A percentile compares a stretch with the other conserved stretches of the same genome.
Conservation (phyloP, 2,113 vertebrate genomes). For the Calypte anna region DNA sequence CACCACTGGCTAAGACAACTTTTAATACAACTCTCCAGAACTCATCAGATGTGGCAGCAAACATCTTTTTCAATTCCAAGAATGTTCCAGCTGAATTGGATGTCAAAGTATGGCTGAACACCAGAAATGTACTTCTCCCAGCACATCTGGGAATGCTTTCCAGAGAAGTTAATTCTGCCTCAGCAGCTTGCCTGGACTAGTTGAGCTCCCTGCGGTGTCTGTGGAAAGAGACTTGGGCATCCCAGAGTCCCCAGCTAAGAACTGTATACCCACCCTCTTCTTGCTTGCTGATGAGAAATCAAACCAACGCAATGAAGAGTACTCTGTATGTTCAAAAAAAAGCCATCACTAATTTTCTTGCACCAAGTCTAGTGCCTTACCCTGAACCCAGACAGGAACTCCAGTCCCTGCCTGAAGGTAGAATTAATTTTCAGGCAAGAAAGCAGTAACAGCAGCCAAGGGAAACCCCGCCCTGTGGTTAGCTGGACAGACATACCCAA, state of each 20-base stretch:
- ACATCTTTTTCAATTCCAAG: neutral
- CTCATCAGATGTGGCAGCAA: fast-evolving
- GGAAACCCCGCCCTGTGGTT: neutral
- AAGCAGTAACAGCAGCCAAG: neutral
- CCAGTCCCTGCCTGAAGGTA: neutral
- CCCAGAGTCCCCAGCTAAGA: neutral
- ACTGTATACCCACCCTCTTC: neutral
- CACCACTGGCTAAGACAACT: neutral
- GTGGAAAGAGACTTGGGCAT: neutral
- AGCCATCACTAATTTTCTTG: too few species aligned
- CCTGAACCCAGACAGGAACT: neutral
- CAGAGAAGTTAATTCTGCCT: neutral
- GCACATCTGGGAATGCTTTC: neutral
- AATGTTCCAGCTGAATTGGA: neutral
- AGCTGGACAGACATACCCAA: neutral
- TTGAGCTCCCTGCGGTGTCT: fast-evolving
- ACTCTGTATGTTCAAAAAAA: neutral
- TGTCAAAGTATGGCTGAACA: neutral
- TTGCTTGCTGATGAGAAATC: neutral
- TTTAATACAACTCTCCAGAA: neutral
- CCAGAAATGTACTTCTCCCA: neutral
- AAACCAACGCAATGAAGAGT: neutral
- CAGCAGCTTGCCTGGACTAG: neutral
- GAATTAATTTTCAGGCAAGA: neutral
- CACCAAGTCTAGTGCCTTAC: neutral